Evolutionary conservation across 2,113 vertebrate species (phyloP), one percentile per base, ranked within the genome.

Genomic region (Tinamus guttatus): DNA sequence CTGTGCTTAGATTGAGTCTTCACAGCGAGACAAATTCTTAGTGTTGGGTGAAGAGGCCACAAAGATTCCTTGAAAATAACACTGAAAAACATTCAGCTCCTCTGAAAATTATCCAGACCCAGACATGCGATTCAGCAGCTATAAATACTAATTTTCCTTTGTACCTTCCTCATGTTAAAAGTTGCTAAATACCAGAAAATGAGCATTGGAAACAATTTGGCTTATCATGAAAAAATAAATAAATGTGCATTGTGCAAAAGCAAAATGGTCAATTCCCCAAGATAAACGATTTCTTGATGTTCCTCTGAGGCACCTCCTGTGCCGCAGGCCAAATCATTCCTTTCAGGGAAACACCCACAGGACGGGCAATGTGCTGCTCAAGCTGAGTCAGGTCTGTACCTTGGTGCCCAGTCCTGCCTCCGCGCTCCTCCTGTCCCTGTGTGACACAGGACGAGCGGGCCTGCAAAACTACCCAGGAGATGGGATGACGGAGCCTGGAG

Each of bases 351-450:
- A 81, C 52, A 56, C 51, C 69, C 65, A 68, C 69, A 88, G 92
- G 92, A 96, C 86, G 77, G 73, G 52, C 77, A 93, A 87, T 67
- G 92, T 92, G 90, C 90, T 88, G 68, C 63, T 94, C 68, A 36
- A 5, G 0, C 69, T 78, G 82, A 88, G 85, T 91, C 93, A 96
- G 88, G 80, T 36, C 69, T 38, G 58, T 87, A 7, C 1, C 62
- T 32, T 62, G 65, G 32, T 71, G 93, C 93, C 9, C 0, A 86
- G 67, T 40, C 82, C 76, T 93, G 84, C 43, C 69, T 83, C 49
- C 19, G 64, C 68, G 60, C 30, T 64, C 65, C 69, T 70, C 45
- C 77, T 0, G 38, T 34, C 81, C 81, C 75, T 30, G 10, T 32
- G 34, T 6, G 4, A 76, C 82, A 54, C 65, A 71, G 56, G 36